Percentiles rank a stretch among this genome's conserved stretches.
Evolutionary conservation across 2,888 invertebrate species (phyloP).

Genomic region (Drosophila borealis): DNA sequence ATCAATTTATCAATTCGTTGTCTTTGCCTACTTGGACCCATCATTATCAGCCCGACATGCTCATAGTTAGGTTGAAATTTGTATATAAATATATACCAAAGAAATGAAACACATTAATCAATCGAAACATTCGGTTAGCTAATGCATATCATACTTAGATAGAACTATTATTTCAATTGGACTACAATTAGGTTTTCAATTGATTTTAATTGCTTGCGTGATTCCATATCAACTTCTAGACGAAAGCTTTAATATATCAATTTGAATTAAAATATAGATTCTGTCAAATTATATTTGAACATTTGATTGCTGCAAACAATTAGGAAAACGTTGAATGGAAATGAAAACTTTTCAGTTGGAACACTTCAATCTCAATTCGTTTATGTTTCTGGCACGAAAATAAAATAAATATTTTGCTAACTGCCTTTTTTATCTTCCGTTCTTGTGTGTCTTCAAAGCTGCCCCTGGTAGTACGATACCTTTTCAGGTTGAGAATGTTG

Average conservation of each 20-base stretch:
- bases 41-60: conserved; percentile 28
- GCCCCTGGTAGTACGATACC: too few relatives aligned
- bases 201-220: too few relatives aligned
- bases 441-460: too few relatives aligned
- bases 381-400: too few relatives aligned
- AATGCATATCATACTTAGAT: neutral
- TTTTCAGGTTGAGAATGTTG: too few relatives aligned
- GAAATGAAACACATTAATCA: neutral
- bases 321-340: too few relatives aligned
- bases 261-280: neutral
- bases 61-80: conserved; percentile 15
- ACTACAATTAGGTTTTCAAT: neutral
- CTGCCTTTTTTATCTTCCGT: too few relatives aligned
- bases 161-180: neutral
- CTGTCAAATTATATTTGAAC: neutral
- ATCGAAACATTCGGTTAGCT: neutral
- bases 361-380: too few relatives aligned
- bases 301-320: neutral
- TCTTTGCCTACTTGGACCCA: conserved; percentile 40
- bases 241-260: neutral
- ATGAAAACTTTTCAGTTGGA: too few relatives aligned
- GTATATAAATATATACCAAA: neutral
- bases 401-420: too few relatives aligned
- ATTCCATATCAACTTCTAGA: too few relatives aligned
- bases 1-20: conserved; percentile 60